These are phyloP conservation scores for Thecophora atra DNA, from an alignment of 2,888 invertebrate species.

Conservation along the genomic window DNA sequence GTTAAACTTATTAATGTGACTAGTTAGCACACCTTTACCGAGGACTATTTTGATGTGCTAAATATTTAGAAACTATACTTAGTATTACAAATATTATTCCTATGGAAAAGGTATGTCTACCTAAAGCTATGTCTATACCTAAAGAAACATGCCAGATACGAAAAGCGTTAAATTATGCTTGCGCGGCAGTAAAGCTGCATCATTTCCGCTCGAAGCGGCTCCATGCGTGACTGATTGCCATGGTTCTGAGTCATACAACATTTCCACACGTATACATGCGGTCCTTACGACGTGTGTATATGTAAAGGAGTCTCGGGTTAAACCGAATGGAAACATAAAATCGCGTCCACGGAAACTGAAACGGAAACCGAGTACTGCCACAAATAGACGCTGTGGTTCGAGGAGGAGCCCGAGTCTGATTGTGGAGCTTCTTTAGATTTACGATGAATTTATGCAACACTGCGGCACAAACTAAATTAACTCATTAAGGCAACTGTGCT, in stretches of 20 bases:
- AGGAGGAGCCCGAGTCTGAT: neutral
- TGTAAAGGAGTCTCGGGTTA: neutral
- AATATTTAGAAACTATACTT: too few species aligned
- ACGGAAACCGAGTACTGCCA: slow-evolving; percentile 29
- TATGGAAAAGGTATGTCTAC: too few species aligned
- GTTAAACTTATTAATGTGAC: too few species aligned
- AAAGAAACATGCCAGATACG: too few species aligned
- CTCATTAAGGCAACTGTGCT: slow-evolving; percentile 55
- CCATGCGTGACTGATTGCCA: neutral
- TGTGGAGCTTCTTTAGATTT: slow-evolving; percentile 44
- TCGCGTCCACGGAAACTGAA: slow-evolving; percentile 38
- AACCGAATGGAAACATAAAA: slow-evolving; percentile 38
- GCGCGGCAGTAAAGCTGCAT: too few species aligned
- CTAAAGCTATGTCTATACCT: too few species aligned
- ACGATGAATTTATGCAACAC: slow-evolving; percentile 57
- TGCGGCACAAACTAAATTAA: slow-evolving; percentile 61
- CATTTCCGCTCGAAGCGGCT: too few species aligned
- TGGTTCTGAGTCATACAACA: slow-evolving; percentile 3
- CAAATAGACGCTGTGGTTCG: slow-evolving; percentile 3
- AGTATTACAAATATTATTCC: too few species aligned
- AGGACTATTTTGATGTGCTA: too few species aligned
- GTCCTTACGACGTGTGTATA: neutral
- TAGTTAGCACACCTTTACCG: too few species aligned
- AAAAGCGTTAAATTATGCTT: slow-evolving; percentile 11
- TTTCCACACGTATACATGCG: neutral